Evolutionary conservation across 1,140 invertebrate genomes (phyloP).

Genomic region (Goniozus legneri): DNA sequence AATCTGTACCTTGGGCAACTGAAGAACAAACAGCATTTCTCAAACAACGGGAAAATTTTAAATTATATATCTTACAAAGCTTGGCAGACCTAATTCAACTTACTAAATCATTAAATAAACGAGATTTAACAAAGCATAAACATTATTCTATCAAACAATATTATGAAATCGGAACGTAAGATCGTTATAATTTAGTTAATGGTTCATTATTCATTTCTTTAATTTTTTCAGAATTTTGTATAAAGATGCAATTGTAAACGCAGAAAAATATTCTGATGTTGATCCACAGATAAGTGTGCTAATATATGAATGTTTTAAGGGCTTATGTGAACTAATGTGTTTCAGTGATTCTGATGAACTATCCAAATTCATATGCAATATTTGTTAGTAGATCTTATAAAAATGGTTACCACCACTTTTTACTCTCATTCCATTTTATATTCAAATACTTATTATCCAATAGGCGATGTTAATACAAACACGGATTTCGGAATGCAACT

Average conservation of each 20-base stretch:
- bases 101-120: slow-evolving; percentile 36
- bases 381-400: slow-evolving; percentile 54
- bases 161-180: slow-evolving; percentile 40
- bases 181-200: slow-evolving; percentile 3
- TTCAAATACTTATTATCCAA: slow-evolving; percentile 3
- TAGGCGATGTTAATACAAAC: slow-evolving; percentile 19
- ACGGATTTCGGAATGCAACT: slow-evolving; percentile 20
- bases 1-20: slow-evolving; percentile 46
- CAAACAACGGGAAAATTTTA: slow-evolving; percentile 48
- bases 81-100: slow-evolving; percentile 42
- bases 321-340: slow-evolving; percentile 54
- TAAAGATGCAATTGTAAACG: slow-evolving; percentile 29
- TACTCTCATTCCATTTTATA: too few relatives aligned
- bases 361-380: slow-evolving; percentile 46
- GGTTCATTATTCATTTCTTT: too few relatives aligned
- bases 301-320: slow-evolving; percentile 57
- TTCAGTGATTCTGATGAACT: slow-evolving; percentile 47
- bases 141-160: slow-evolving; percentile 30
- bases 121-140: slow-evolving; percentile 28
- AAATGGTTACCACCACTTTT: too few relatives aligned
- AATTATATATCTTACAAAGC: slow-evolving; percentile 48
- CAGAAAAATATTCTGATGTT: slow-evolving; percentile 46
- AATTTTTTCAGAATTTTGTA: slow-evolving; percentile 40
- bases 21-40: slow-evolving; percentile 38
- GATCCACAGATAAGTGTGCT: slow-evolving; percentile 47